Evolutionary conservation across 2,797 vertebrate genomes (phyloP).

Genomic region (Phoebastria nigripes): DNA sequence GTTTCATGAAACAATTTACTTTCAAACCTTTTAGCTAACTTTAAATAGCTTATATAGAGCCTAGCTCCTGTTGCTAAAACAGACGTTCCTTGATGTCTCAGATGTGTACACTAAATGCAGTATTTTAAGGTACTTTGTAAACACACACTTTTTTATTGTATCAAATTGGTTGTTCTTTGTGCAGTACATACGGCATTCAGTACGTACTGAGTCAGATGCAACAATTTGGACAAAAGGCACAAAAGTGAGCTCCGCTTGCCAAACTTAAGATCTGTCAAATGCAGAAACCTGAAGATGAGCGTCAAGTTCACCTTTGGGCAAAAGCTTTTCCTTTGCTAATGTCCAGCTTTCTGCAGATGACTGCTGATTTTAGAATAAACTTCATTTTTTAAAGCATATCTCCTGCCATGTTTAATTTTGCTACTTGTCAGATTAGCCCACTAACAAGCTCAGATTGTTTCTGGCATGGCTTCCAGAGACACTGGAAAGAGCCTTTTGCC

Average conservation of each 20-base stretch:
- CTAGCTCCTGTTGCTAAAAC: slow-evolving; percentile 37
- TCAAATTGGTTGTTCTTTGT: not conserved
- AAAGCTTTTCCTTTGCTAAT: not conserved
- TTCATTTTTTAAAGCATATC: not conserved
- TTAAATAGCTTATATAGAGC: slow-evolving; percentile 1
- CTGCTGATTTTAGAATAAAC: not conserved
- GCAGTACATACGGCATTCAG: not conserved
- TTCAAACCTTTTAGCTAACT: slow-evolving; percentile 19
- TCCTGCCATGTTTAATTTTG: not conserved
- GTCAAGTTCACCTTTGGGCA: not conserved
- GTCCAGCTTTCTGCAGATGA: not conserved
- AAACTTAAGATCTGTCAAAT: not conserved
- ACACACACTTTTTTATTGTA: not conserved
- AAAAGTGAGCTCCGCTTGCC: not conserved
- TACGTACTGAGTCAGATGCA: not conserved
- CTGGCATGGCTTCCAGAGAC: not conserved
- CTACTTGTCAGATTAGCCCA: not conserved
- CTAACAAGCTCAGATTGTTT: not conserved
- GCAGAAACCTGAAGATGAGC: not conserved
- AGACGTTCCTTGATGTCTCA: not conserved
- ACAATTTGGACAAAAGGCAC: not conserved
- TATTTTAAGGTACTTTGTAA: slow-evolving; percentile 31
- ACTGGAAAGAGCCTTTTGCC: not conserved
- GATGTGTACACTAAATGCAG: not conserved
- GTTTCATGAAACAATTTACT: slow-evolving; percentile 31